phyloP scores from a whole-genome alignment of 2,888 invertebrate species.

The Perithous albicinctus region DNA sequence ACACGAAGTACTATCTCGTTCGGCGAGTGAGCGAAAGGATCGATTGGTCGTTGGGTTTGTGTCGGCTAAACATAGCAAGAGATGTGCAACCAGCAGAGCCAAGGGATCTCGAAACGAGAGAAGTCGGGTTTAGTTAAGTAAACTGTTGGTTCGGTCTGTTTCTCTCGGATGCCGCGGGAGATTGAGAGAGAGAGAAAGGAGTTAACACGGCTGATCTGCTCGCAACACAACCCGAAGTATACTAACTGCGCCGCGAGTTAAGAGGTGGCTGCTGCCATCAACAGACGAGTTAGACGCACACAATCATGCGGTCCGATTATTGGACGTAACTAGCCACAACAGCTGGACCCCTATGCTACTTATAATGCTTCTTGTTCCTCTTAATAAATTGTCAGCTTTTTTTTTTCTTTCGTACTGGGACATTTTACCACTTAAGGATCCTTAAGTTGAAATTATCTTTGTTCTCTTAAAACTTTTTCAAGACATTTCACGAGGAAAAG shows the following conservation, averaged over 20 bases:
- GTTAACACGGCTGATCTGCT: constrained; percentile 48
- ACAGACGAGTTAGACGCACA: constrained; percentile 31
- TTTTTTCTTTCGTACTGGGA: neutral
- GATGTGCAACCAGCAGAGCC: constrained; percentile 26
- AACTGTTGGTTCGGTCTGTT: constrained; percentile 53
- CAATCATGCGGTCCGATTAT: constrained; percentile 30
- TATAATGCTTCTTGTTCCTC: constrained; percentile 11
- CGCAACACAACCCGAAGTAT: neutral
- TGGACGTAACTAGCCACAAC: constrained; percentile 51
- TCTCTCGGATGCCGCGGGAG: constrained; percentile 2
- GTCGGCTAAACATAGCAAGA: constrained; percentile 38
- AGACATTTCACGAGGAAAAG: neutral
- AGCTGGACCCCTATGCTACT: constrained; percentile 50
- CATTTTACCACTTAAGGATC: constrained; percentile 7
- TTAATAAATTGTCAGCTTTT: constrained; percentile 2
- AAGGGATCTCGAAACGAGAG: constrained; percentile 46
- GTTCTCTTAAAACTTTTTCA: neutral
- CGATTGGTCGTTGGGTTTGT: constrained; percentile 52
- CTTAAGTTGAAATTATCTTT: neutral
- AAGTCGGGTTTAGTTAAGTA: constrained; percentile 60
- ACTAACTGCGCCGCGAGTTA: constrained; percentile 12
- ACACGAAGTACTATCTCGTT: neutral
- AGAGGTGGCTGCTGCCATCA: constrained; percentile 1
- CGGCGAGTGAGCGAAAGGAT: neutral
- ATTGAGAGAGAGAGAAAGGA: constrained; percentile 28